Percentiles rank a stretch among this genome's conserved stretches.
phyloP scores from a whole-genome alignment of 1,140 invertebrate genomes.

The Lordiphosa mommai region DNA sequence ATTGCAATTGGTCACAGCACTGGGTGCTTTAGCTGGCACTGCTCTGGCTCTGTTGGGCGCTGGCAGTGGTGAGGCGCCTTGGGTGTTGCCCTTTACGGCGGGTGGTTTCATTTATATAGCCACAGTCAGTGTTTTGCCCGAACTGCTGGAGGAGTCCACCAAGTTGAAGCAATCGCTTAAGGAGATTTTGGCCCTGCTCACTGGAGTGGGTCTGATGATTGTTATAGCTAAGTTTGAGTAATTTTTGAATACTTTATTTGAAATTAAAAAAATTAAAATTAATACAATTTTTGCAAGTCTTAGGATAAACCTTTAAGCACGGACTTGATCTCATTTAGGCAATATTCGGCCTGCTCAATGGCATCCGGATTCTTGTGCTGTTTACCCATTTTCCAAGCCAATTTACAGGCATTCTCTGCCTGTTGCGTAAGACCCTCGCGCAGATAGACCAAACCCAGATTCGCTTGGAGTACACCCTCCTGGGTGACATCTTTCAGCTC shows the following conservation, averaged over 20 bases:
- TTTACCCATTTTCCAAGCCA: constrained; percentile 86
- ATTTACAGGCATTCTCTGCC: constrained; percentile 86
- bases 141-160: constrained; percentile 90
- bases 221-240: constrained; percentile 81
- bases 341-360: constrained; percentile 85
- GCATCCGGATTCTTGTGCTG: constrained; percentile 84
- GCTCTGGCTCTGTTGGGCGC: constrained; percentile 87
- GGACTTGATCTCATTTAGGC: constrained; percentile 84
- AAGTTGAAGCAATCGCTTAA: constrained; percentile 88
- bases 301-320: constrained; percentile 15
- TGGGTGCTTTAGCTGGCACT: constrained; percentile 96
- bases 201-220: constrained; percentile 91
- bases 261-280: constrained; percentile 19
- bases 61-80: constrained; percentile 86
- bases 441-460: constrained; percentile 90
- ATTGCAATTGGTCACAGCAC: constrained; percentile 94
- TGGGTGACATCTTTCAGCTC: constrained; percentile 84
- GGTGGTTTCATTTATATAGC: constrained; percentile 98
- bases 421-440: constrained; percentile 85
- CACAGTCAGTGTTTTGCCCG: constrained; percentile 94
- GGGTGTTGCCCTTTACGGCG: constrained; percentile 97
- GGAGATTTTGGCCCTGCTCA: constrained; percentile 88
- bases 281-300: constrained; percentile 3
- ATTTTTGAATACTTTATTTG: constrained; percentile 12
- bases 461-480: constrained; percentile 88